Conservation (phyloP, 1,140 invertebrate species). For the Propsilocerus akamusi region DNA sequence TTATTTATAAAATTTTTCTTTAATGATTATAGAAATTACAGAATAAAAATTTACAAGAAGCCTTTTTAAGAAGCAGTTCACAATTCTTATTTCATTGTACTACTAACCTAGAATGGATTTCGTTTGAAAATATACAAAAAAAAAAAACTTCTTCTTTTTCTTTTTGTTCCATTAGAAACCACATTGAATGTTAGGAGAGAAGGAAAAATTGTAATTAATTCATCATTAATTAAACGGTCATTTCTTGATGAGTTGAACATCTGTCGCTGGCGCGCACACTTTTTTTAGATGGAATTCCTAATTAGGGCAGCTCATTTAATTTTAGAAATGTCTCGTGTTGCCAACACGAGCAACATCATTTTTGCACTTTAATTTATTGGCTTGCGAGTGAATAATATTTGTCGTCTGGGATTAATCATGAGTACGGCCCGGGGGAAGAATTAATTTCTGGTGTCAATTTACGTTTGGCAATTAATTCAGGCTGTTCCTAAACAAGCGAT, state of each 20-base stretch:
- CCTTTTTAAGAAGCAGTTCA: too few species aligned
- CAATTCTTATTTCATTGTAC: too few species aligned
- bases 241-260: too few species aligned
- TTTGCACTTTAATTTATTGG: conserved; percentile 4
- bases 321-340: neutral
- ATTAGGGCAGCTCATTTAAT: neutral
- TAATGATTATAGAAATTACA: neutral
- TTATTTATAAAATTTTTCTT: too few species aligned
- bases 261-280: too few species aligned
- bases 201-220: neutral
- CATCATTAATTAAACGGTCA: conserved; percentile 1
- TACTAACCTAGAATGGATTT: too few species aligned
- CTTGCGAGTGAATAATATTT: too few species aligned
- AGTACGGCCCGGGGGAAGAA: neutral
- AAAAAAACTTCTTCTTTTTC: neutral
- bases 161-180: neutral
- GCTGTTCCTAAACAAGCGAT: conserved; percentile 21
- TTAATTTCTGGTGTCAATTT: conserved; percentile 1
- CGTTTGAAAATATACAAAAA: neutral
- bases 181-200: neutral
- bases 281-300: neutral
- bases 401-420: neutral
- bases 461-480: too few species aligned
- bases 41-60: too few species aligned
- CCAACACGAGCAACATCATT: neutral